These are phyloP conservation scores for Acronicta alni DNA, from an alignment of 2,888 invertebrate species.

Conservation along the genomic window DNA sequence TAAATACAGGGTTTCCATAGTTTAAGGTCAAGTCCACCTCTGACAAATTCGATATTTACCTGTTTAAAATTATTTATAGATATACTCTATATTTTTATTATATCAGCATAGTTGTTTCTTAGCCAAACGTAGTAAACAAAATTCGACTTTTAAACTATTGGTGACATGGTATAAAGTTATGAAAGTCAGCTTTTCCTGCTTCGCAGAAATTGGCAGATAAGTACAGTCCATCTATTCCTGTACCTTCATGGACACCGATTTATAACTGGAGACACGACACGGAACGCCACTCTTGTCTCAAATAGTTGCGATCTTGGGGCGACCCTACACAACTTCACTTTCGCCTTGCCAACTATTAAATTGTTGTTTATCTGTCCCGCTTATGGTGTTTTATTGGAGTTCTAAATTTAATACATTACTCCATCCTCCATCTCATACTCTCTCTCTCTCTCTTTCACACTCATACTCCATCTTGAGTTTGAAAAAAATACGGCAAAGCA, in stretches of 20 bases:
- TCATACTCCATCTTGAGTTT: no score
- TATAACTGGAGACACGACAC: constrained; percentile 45
- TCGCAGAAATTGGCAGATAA: constrained; percentile 36
- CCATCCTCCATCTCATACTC: no score
- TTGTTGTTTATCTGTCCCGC: constrained; percentile 47
- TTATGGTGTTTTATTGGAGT: constrained; percentile 22
- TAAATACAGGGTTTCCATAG: no score
- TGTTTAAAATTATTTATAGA: no score
- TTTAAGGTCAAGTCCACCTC: no score
- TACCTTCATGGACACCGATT: constrained; percentile 37
- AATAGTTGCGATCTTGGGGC: constrained; percentile 39
- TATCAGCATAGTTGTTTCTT: no score
- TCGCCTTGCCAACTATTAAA: constrained; percentile 28
- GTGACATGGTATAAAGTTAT: not conserved
- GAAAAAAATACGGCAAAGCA: no score
- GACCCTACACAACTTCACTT: constrained; percentile 29
- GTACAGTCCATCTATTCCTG: constrained; percentile 34
- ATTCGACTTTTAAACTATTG: constrained; percentile 3
- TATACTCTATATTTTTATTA: no score
- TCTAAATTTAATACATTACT: constrained; percentile 1
- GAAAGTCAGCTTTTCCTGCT: not conserved
- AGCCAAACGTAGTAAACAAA: no score
- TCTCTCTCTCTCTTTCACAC: no score
- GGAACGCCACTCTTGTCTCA: constrained; percentile 56
- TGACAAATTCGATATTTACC: no score